Evolutionary conservation across 2,113 vertebrate species (phyloP), one percentile per base, ranked within the genome.

Genomic region (Natator depressus): DNA sequence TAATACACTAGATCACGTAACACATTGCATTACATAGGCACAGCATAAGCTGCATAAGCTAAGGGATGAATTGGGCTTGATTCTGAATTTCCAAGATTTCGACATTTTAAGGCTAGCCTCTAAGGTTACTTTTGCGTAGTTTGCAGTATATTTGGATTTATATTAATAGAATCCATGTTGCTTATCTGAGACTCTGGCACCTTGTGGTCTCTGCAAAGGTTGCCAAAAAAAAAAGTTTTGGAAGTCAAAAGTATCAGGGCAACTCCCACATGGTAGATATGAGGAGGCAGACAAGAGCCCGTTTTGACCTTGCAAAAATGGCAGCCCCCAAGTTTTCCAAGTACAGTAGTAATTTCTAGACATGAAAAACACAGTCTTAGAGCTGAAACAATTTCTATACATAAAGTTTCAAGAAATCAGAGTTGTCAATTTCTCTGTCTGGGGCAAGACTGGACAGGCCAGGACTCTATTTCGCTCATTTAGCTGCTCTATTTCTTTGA

Each of bases 241-340:
- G 84, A 88, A 95, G 88, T 93, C 92, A 91, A 89, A 96, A 94
- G 93, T 78, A 94, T 94, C 84, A 95, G 94, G 89, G 94, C 92
- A 90, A 87, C 85, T 92, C 80, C 1, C 42, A 83, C 59, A 76
- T 3, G 89, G 59, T 3, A 49, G 59, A 90, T 49, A 82, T 57
- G 25, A 78, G 42, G 81, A 65, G 69, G 76, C 29, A 54, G 22
- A 82, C 0, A 65, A 84, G 55, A 47, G 5, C 42, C 50, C 13
- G 82, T 80, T 47, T 59, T 81, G 89, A 95, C 91, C 91, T 94
- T 96, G 93, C 50, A 12, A 55, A 88, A 42, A 13, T 27, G 3
- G 0, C 25, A 3, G 5, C 27, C 20, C 47, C 38, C 2, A 83
- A 65, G 53, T 47, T 2, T 38, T 51, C 49, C 49, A 1, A 3